These are phyloP conservation scores for Drosophila ercepeae DNA, from an alignment of 1,140 invertebrate genomes.

Conservation along the genomic window DNA sequence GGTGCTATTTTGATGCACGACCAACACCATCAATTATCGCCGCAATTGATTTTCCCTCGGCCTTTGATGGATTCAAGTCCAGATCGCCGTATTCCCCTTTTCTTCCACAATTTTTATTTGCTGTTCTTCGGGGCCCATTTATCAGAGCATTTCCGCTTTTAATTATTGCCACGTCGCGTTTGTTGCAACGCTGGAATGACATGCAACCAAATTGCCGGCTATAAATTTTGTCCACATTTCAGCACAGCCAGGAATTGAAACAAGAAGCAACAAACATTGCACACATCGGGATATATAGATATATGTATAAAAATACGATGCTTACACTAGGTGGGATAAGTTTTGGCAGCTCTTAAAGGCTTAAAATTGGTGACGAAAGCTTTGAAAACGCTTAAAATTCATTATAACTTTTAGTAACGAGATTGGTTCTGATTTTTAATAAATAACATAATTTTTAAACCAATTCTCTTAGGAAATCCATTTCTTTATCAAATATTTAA, in stretches of 20 bases:
- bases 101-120: too few relatives aligned
- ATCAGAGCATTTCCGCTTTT: constrained; percentile 74
- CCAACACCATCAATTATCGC: constrained; percentile 63
- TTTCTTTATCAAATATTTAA: too few relatives aligned
- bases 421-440: too few relatives aligned
- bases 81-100: too few relatives aligned
- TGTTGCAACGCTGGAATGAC: constrained; percentile 61
- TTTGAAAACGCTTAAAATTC: too few relatives aligned
- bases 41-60: constrained; percentile 57
- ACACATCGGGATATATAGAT: background rate
- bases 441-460: too few relatives aligned
- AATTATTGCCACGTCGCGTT: constrained; percentile 75
- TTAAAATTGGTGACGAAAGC: too few relatives aligned
- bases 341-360: background rate
- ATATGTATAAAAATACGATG: background rate
- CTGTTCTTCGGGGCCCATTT: constrained; percentile 28
- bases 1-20: constrained; percentile 79
- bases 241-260: constrained; percentile 23
- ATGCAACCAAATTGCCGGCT: constrained; percentile 80
- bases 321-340: background rate
- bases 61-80: constrained; percentile 16
- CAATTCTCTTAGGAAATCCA: too few relatives aligned
- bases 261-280: background rate
- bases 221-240: constrained; percentile 77
- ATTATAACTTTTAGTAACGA: too few relatives aligned